Evolutionary conservation across 2,888 invertebrate species (phyloP).

Genomic region (Microplitis manilae): DNA sequence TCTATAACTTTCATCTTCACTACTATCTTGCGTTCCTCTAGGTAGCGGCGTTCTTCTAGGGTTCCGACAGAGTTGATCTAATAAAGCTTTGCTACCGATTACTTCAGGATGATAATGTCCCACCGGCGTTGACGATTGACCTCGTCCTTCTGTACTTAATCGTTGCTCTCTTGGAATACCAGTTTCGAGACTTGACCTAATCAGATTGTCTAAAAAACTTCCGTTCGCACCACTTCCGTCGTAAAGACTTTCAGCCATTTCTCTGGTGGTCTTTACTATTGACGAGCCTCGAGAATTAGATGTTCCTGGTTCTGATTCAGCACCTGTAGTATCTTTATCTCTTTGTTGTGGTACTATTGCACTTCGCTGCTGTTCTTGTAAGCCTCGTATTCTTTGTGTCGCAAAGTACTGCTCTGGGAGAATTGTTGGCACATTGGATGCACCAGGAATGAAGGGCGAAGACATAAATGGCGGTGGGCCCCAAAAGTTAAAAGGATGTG

Average conservation of each 20-base stretch:
- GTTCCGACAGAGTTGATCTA: slow-evolving; percentile 80
- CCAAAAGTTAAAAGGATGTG: slow-evolving; percentile 85
- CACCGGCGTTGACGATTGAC: slow-evolving; percentile 69
- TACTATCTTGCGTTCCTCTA: slow-evolving; percentile 67
- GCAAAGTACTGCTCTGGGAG: slow-evolving; percentile 81
- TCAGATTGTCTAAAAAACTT: slow-evolving; percentile 87
- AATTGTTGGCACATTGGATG: slow-evolving; percentile 72
- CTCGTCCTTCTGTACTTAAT: slow-evolving; percentile 59
- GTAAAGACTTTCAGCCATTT: slow-evolving; percentile 79
- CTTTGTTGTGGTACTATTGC: slow-evolving; percentile 63
- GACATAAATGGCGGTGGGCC: slow-evolving; percentile 77
- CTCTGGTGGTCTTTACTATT: slow-evolving; percentile 74
- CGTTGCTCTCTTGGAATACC: slow-evolving; percentile 74
- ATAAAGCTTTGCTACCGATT: slow-evolving; percentile 77
- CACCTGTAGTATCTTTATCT: slow-evolving; percentile 55
- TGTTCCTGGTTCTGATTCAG: slow-evolving; percentile 59
- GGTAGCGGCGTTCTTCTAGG: slow-evolving; percentile 75
- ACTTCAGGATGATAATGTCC: slow-evolving; percentile 73
- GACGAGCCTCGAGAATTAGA: slow-evolving; percentile 68
- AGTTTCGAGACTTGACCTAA: slow-evolving; percentile 84
- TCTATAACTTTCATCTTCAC: slow-evolving; percentile 73
- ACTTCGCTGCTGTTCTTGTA: slow-evolving; percentile 79
- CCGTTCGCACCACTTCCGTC: slow-evolving; percentile 80
- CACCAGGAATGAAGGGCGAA: slow-evolving; percentile 70
- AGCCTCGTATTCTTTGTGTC: slow-evolving; percentile 85